phyloP scores from a whole-genome alignment of 2,888 invertebrate genomes.

The Eretmocerus hayati region DNA sequence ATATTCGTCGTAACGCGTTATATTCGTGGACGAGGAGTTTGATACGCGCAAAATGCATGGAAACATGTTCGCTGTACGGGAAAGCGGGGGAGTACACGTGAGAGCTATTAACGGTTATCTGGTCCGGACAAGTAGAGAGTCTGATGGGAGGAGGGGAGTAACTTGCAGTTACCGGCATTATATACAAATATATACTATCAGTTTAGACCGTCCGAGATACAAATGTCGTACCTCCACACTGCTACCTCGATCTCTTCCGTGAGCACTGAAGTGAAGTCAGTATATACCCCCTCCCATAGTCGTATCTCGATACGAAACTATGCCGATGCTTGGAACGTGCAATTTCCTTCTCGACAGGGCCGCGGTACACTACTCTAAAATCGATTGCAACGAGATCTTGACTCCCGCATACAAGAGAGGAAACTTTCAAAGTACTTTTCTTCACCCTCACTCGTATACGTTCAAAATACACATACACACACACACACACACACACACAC shows the following conservation, averaged over 20 bases:
- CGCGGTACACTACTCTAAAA: slow-evolving; percentile 12
- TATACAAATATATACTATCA: too few species aligned
- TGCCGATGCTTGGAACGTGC: slow-evolving; percentile 22
- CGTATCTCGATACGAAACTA: slow-evolving; percentile 16
- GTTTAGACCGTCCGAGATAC: too few species aligned
- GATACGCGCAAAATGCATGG: too few species aligned
- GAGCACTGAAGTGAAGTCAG: neutral
- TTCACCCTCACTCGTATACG: neutral
- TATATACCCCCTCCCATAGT: neutral
- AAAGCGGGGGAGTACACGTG: neutral
- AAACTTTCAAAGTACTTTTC: neutral
- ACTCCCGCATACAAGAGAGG: too few species aligned
- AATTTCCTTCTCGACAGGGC: slow-evolving; percentile 22
- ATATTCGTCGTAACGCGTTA: too few species aligned
- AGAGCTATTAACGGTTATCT: slow-evolving; percentile 25
- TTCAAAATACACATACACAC: neutral
- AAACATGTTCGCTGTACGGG: neutral
- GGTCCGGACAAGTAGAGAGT: slow-evolving; percentile 13
- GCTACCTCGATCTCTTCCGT: too few species aligned
- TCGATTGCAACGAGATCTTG: too few species aligned
- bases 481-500: too few species aligned
- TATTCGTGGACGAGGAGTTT: too few species aligned
- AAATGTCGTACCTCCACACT: too few species aligned
- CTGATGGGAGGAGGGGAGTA: neutral
- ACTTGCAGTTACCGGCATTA: too few species aligned